Percentiles rank a stretch among this genome's conserved stretches.
Conservation (phyloP, 2,113 vertebrate species). For the Spermophilus dauricus region DNA sequence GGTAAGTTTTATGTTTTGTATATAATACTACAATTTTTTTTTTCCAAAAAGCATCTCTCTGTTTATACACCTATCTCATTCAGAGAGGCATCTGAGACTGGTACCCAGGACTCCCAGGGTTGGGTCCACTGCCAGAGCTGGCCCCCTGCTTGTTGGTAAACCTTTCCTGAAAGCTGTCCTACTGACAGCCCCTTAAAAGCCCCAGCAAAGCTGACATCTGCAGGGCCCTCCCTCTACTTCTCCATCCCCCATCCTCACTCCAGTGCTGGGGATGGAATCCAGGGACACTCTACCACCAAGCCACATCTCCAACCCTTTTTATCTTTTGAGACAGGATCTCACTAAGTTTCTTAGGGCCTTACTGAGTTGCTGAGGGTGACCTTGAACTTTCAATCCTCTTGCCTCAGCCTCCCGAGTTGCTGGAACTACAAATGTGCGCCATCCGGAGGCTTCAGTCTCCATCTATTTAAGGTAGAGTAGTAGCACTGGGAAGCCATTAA, state of each 20-base stretch:
- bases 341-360: too few relatives aligned
- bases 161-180: not conserved
- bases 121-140: not conserved
- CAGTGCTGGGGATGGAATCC: too few relatives aligned
- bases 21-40: not conserved
- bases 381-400: too few relatives aligned
- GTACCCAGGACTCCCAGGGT: not conserved
- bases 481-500: too few relatives aligned
- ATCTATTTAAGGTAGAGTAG: too few relatives aligned
- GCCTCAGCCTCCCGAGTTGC: too few relatives aligned
- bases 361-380: too few relatives aligned
- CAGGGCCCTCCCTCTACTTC: fast-evolving
- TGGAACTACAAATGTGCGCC: too few relatives aligned
- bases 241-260: not conserved
- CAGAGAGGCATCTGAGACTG: not conserved
- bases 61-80: not conserved
- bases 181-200: not conserved
- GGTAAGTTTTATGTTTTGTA: not conserved
- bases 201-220: not conserved
- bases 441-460: too few relatives aligned
- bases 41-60: not conserved
- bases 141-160: not conserved
- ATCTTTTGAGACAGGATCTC: too few relatives aligned
- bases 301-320: too few relatives aligned
- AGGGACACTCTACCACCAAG: too few relatives aligned